phyloP scores from a whole-genome alignment of 2,797 vertebrate species.

The Ispidina lecontei region DNA sequence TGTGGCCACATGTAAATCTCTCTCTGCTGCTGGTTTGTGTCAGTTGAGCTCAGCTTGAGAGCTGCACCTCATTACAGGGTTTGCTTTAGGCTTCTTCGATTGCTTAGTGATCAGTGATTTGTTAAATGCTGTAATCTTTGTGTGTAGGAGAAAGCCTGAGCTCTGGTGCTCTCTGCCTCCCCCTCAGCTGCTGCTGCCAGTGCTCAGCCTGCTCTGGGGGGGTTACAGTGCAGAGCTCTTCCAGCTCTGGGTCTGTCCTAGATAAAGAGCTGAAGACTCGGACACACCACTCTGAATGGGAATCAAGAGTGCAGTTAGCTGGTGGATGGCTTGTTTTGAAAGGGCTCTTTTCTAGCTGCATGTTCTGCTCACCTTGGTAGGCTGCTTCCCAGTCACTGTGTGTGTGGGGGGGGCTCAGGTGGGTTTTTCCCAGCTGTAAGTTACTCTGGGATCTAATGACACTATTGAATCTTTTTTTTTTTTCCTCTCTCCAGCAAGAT shows the following conservation, averaged over 20 bases:
- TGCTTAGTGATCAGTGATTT: neutral
- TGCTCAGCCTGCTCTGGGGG: neutral
- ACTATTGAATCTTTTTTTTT: neutral
- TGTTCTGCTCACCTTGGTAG: accelerated
- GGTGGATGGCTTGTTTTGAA: neutral
- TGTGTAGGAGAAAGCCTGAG: neutral
- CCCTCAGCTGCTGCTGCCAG: neutral
- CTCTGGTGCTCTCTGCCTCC: neutral
- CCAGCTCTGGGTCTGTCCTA: neutral
- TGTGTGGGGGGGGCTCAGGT: accelerated
- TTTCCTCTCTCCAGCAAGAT: constrained; percentile 72
- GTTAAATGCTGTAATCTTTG: neutral
- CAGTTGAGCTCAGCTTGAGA: neutral
- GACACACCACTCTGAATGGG: accelerated
- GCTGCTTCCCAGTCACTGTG: neutral
- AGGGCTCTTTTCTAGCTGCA: neutral
- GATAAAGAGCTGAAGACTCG: too few species aligned
- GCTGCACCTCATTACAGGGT: neutral
- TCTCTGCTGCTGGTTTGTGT: neutral
- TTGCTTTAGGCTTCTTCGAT: neutral
- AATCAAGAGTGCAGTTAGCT: neutral
- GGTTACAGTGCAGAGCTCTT: neutral
- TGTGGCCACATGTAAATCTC: accelerated
- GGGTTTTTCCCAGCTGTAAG: neutral
- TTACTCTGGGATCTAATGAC: neutral